Base-by-base conservation (phyloP, 2,888 invertebrate species). In the Geophilus truncorum region DNA sequence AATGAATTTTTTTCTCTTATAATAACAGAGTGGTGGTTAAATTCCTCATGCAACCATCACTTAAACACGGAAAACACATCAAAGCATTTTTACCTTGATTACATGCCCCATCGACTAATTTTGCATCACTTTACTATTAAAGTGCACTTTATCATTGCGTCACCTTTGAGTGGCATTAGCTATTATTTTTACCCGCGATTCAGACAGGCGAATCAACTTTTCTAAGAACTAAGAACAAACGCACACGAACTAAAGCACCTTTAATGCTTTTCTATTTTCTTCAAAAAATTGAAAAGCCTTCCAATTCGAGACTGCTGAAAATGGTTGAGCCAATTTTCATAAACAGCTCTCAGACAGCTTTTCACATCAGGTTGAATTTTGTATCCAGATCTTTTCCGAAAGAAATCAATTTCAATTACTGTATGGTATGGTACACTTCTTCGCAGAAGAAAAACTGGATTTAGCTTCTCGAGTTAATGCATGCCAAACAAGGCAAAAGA, bases 121-220 rank as follows among this genome's bases (percentile, higher is more conserved):
- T 70, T 70, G 25, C 23, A 28, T 5, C 70, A 25, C 62, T 23
- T 36, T 57, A 57, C 57, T 23, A 23, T 23, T 62, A 23, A 21
- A 23, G 21, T 21, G 57, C 21, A 21, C 23, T 10, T 62, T 62
- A 62, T 4, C 62, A 62, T 4, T 62, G 62, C 23, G 62, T 25
- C 62, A 25, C 62, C 62, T 70, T 70, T 70, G 70, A 70, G 70
- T 70, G 70, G 15, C 70, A 70, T 70, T 28, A 28, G 25, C 70
- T 15, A 70, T 70, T 70, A 70, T 25, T 25, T 70, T 70, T 15
- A 10, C 28, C 28, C 25, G n/a, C 6, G 18, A 3, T 51, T 28
- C 70, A 70, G 70, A 25, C 70, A 70, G 28, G 28, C 12, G 12
- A 70, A 28, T 25, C 12, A 12, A 23, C 0, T 25, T 25, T 70